Percentiles rank a stretch among this genome's conserved stretches.
phyloP scores from a whole-genome alignment of 2,797 vertebrate species.

The Myiotriccus ornatus region DNA sequence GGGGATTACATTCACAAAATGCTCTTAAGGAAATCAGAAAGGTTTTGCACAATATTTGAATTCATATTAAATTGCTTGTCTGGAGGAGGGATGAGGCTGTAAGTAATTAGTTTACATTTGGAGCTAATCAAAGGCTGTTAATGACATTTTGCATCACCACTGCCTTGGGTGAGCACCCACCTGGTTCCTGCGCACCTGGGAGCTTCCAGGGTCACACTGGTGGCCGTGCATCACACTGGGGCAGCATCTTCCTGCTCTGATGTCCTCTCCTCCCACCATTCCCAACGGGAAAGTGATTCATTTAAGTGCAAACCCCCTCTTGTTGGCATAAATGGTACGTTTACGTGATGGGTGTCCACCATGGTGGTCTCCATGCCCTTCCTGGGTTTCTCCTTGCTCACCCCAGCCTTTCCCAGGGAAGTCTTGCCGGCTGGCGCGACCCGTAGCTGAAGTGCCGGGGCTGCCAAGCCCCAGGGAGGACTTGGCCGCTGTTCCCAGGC shows the following conservation, averaged over 20 bases:
- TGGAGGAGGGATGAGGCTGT: background rate
- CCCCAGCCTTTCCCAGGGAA: background rate
- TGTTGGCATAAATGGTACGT: background rate
- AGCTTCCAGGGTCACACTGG: accelerated
- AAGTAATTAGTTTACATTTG: background rate
- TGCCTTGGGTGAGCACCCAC: background rate
- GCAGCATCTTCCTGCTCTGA: background rate
- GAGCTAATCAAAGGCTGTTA: background rate
- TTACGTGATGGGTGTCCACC: background rate
- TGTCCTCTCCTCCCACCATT: background rate
- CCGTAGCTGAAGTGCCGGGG: background rate
- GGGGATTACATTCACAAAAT: background rate
- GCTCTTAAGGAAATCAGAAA: background rate
- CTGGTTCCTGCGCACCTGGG: background rate
- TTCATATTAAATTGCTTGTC: background rate
- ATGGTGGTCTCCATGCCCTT: accelerated
- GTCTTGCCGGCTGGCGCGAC: background rate
- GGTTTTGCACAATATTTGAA: background rate
- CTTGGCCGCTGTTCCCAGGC: background rate
- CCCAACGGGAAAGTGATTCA: accelerated
- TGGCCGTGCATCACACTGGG: accelerated
- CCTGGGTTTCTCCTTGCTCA: background rate
- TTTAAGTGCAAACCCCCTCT: background rate
- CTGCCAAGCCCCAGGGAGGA: background rate
- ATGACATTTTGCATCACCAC: background rate